Conservation (phyloP, 2,888 invertebrate species). For the Peribatodes rhomboidaria region DNA sequence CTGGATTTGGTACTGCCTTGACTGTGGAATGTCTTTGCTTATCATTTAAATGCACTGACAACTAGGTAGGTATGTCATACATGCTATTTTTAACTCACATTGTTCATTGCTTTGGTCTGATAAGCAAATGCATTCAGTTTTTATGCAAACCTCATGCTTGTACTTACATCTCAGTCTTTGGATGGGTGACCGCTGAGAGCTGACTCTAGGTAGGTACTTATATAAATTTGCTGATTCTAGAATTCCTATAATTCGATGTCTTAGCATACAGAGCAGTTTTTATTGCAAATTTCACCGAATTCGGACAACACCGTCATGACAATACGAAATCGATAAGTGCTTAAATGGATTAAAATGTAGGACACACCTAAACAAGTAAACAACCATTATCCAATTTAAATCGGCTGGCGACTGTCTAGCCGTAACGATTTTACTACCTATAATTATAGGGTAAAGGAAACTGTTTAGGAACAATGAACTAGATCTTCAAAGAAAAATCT, state of each 20-base stretch:
- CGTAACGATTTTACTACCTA: constrained; percentile 10
- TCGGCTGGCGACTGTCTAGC: constrained; percentile 22
- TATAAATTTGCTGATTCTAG: no score
- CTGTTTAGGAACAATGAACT: constrained; percentile 9
- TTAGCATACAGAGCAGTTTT: neutral
- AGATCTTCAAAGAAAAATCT: no score
- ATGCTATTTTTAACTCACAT: constrained; percentile 33
- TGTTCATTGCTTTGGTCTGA: constrained; percentile 19
- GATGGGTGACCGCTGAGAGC: constrained; percentile 2
- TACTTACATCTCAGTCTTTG: neutral
- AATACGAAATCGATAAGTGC: constrained; percentile 1
- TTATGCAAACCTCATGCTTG: neutral
- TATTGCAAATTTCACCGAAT: constrained; percentile 15
- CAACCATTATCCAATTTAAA: constrained; percentile 22
- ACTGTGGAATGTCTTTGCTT: neutral
- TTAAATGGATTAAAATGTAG: constrained; percentile 24
- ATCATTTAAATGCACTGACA: constrained; percentile 23
- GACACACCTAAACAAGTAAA: constrained; percentile 13
- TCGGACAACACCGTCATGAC: neutral
- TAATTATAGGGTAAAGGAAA: neutral
- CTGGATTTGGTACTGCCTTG: no score
- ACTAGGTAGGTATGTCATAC: neutral
- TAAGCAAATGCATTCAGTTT: constrained; percentile 20
- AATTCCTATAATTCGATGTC: no score
- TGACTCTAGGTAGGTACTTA: no score